These are phyloP conservation scores for Pelodiscus sinensis DNA, from an alignment of 2,113 vertebrate species.

Conservation along the genomic window DNA sequence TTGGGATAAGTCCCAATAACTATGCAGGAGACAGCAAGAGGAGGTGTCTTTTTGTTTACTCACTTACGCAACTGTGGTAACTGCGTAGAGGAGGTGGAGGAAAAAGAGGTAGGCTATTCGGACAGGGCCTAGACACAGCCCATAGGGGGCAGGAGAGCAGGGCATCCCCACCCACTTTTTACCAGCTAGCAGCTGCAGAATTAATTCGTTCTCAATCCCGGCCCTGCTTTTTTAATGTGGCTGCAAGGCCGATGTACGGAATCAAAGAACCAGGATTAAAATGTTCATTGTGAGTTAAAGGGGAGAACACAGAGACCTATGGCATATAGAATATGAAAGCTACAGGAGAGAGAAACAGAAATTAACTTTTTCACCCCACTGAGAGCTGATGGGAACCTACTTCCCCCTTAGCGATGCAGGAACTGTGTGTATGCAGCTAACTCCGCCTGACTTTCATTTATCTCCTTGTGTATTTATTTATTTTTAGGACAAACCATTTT, in stretches of 20 bases:
- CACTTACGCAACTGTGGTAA: not conserved
- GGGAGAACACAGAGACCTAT: not conserved
- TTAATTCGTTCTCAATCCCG: not conserved
- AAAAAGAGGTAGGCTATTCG: not conserved
- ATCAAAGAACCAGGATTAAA: not conserved
- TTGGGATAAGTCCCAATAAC: not conserved
- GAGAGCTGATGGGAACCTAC: not conserved
- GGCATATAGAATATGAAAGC: not conserved
- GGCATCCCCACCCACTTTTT: not conserved
- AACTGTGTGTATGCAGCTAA: not conserved
- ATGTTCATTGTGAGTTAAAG: not conserved
- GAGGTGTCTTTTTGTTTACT: not conserved
- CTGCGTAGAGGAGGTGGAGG: not conserved
- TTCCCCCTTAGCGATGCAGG: not conserved
- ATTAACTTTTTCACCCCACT: not conserved
- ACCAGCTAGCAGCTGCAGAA: not conserved
- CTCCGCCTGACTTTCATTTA: not conserved
- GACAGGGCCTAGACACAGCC: not conserved
- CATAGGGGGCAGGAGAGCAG: not conserved
- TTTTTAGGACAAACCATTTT: conserved; percentile 85
- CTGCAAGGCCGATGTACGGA: not conserved
- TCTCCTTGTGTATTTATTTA: conserved; percentile 6
- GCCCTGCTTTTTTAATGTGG: not conserved
- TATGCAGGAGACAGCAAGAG: not conserved
- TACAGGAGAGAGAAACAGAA: not conserved